phyloP scores from a whole-genome alignment of 2,113 vertebrate species.

The Pelmatolapia mariae region DNA sequence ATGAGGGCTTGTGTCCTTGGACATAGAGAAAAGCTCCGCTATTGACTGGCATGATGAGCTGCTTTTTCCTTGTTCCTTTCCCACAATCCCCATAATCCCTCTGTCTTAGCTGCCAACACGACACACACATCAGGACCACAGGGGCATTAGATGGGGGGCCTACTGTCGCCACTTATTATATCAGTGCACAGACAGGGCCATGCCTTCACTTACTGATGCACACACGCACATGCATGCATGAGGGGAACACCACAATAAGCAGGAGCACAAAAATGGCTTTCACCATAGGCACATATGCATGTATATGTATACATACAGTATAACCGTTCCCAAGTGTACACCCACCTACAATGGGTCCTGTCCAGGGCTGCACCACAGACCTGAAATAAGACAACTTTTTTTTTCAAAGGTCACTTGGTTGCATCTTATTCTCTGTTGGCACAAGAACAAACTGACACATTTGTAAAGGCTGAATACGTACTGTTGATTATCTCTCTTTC shows the following conservation, averaged over 20 bases:
- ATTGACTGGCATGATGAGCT: constrained; percentile 67
- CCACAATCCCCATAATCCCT: constrained; percentile 60
- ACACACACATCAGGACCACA: constrained; percentile 48
- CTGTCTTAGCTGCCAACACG: constrained; percentile 62
- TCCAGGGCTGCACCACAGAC: constrained; percentile 19
- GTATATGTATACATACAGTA: neutral
- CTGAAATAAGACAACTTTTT: constrained; percentile 48
- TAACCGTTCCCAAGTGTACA: neutral
- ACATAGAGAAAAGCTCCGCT: constrained; percentile 49
- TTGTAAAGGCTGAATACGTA: constrained; percentile 50
- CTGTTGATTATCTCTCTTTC: constrained; percentile 50
- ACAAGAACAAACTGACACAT: constrained; percentile 52
- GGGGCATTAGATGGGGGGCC: constrained; percentile 41
- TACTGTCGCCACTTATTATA: constrained; percentile 66
- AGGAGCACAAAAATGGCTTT: neutral
- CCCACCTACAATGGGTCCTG: constrained; percentile 19
- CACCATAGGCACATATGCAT: neutral
- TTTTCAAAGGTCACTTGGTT: constrained; percentile 59
- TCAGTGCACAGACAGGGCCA: constrained; percentile 32
- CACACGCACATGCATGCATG: neutral
- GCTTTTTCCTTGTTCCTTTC: constrained; percentile 57
- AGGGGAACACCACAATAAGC: neutral
- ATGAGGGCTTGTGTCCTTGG: constrained; percentile 59
- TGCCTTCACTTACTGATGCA: constrained; percentile 26
- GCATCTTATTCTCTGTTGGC: constrained; percentile 44